Percentiles rank a stretch among this genome's conserved stretches.
Evolutionary conservation across 1,140 invertebrate genomes (phyloP).

Genomic region (Mercenaria mercenaria): DNA sequence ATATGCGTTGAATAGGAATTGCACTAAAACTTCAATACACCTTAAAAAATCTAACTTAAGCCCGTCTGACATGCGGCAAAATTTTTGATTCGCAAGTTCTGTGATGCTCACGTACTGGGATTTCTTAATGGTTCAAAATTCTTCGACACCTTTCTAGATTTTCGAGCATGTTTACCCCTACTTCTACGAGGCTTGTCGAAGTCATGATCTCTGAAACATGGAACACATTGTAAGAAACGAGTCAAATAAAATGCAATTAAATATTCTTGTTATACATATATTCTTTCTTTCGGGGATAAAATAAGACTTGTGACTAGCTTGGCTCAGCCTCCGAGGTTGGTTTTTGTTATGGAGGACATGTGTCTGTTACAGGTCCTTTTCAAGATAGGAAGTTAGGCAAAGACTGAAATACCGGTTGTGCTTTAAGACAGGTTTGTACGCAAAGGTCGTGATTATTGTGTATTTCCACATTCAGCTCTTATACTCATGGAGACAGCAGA

Average conservation of each 20-base stretch:
- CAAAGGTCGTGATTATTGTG: no score
- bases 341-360: neutral
- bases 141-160: constrained; percentile 18
- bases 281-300: neutral
- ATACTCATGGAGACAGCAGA: no score
- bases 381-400: no score
- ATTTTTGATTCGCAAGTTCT: constrained; percentile 42
- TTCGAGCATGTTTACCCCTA: constrained; percentile 20
- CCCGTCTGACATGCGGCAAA: constrained; percentile 45
- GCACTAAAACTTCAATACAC: no score
- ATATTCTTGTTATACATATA: neutral
- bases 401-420: no score
- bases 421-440: no score
- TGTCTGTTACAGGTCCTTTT: neutral
- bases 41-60: no score
- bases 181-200: no score
- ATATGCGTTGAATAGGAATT: no score
- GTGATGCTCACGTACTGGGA: constrained; percentile 40
- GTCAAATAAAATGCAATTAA: neutral
- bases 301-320: neutral
- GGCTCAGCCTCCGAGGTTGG: neutral
- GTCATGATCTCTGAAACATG: constrained; percentile 32
- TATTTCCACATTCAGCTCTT: no score
- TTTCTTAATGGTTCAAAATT: neutral
- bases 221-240: no score